These are phyloP conservation scores for Thomomys bottae DNA, from an alignment of 2,113 vertebrate genomes.

Conservation along the genomic window DNA sequence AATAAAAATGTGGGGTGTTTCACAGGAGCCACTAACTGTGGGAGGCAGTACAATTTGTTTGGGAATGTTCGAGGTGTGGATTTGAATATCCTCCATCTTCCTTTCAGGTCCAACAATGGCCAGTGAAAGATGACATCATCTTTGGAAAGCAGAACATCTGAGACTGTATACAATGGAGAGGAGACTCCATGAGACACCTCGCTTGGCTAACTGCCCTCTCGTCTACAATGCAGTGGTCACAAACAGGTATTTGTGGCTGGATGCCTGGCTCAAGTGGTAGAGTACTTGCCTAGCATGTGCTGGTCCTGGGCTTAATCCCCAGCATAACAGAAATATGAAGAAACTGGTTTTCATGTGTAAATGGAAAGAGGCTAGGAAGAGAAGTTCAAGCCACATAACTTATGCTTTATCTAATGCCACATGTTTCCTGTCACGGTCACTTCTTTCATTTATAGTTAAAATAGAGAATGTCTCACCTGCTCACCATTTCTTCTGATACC, in stretches of 20 bases:
- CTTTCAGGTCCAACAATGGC: not conserved
- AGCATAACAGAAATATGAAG: too few relatives aligned
- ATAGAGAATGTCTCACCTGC: not conserved
- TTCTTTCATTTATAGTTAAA: not conserved
- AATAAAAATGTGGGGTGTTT: not conserved
- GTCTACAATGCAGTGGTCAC: not conserved
- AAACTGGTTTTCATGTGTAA: not conserved
- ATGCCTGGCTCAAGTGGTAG: too few relatives aligned
- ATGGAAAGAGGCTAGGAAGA: not conserved
- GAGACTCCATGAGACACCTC: not conserved
- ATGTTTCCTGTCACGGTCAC: fast-evolving
- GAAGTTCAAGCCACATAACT: not conserved
- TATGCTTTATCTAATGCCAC: fast-evolving
- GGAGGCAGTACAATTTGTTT: not conserved
- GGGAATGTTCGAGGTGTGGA: not conserved
- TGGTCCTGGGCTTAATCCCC: too few relatives aligned
- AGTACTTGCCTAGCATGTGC: too few relatives aligned
- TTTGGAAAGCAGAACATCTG: too few relatives aligned
- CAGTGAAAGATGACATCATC: not conserved
- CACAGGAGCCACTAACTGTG: not conserved
- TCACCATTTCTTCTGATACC: not conserved
- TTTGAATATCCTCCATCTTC: not conserved
- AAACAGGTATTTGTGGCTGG: not conserved
- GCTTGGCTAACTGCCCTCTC: not conserved
- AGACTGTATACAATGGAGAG: not conserved